Evolutionary conservation across 1,140 invertebrate species (phyloP).

Genomic region (Lordiphosa collinella): DNA sequence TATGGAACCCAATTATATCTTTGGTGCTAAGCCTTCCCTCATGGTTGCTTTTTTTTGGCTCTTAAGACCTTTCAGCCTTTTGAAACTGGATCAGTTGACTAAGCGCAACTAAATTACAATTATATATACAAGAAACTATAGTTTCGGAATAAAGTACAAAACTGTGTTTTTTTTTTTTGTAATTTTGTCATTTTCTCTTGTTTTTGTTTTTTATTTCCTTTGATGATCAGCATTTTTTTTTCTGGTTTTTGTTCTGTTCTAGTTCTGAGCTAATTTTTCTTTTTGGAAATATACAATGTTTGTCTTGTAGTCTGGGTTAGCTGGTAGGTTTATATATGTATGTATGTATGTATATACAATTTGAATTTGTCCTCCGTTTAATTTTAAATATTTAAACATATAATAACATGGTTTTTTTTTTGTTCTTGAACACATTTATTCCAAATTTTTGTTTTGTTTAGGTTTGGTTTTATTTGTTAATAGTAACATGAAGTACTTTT

Average conservation of each 20-base stretch:
- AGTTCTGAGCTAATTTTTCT: neutral
- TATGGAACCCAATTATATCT: no score
- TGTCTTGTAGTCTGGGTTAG: slow-evolving; percentile 7
- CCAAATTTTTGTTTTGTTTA: slow-evolving; percentile 58
- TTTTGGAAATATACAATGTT: slow-evolving; percentile 43
- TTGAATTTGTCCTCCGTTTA: slow-evolving; percentile 44
- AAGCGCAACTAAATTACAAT: no score
- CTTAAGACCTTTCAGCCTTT: no score
- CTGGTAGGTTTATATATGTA: slow-evolving; percentile 16
- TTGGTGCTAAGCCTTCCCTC: no score
- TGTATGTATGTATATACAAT: slow-evolving; percentile 58
- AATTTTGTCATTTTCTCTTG: no score
- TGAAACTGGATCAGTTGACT: no score
- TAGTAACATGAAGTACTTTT: slow-evolving; percentile 9
- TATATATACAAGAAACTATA: no score
- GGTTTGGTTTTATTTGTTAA: slow-evolving; percentile 28
- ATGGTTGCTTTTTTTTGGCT: no score
- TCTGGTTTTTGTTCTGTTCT: no score
- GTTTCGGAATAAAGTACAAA: no score
- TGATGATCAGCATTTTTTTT: slow-evolving; percentile 11
- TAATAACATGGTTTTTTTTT: slow-evolving; percentile 64
- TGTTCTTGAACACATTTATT: slow-evolving; percentile 75
- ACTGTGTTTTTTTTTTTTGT: no score
- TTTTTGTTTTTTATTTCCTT: slow-evolving; percentile 21
- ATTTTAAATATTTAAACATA: slow-evolving; percentile 70